Conservation (phyloP, 2,888 invertebrate species). For the Teleogryllus oceanicus region DNA sequence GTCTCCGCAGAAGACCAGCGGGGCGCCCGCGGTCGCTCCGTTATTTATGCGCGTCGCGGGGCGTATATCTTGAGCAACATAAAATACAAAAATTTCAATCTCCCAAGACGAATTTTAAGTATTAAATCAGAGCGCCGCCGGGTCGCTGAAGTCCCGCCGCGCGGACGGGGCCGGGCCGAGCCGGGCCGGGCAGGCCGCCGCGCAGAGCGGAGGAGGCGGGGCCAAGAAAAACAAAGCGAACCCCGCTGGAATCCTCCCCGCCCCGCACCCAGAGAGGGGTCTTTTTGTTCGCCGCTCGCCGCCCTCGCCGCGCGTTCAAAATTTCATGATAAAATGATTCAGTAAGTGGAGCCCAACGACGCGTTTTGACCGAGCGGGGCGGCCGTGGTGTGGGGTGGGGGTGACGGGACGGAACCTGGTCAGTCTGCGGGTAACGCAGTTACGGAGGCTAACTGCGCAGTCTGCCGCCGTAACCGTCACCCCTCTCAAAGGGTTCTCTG, state of each 20-base stretch:
- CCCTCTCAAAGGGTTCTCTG: no score
- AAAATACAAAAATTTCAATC: slow-evolving; percentile 7
- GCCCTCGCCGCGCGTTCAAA: no score
- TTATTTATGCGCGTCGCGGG: not conserved
- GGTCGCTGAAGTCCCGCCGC: not conserved
- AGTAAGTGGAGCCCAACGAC: no score
- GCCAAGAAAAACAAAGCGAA: not conserved
- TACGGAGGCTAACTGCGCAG: no score
- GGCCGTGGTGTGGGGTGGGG: no score
- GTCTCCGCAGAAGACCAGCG: not conserved
- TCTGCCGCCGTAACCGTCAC: no score
- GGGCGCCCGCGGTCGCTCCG: not conserved
- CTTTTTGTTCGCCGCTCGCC: no score
- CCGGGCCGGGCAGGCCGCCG: not conserved
- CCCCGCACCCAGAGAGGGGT: not conserved
- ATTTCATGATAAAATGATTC: no score
- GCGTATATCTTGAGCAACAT: not conserved
- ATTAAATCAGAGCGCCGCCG: not conserved
- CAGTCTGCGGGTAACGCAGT: no score
- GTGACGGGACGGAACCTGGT: no score
- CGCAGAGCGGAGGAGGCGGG: not conserved
- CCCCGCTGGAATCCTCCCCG: slow-evolving; percentile 18
- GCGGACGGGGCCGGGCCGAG: not conserved
- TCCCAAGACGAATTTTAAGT: slow-evolving; percentile 2
- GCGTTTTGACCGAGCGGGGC: no score